These are phyloP conservation scores for Calliphora vomitoria DNA, from an alignment of 2,888 invertebrate species.

Conservation along the genomic window DNA sequence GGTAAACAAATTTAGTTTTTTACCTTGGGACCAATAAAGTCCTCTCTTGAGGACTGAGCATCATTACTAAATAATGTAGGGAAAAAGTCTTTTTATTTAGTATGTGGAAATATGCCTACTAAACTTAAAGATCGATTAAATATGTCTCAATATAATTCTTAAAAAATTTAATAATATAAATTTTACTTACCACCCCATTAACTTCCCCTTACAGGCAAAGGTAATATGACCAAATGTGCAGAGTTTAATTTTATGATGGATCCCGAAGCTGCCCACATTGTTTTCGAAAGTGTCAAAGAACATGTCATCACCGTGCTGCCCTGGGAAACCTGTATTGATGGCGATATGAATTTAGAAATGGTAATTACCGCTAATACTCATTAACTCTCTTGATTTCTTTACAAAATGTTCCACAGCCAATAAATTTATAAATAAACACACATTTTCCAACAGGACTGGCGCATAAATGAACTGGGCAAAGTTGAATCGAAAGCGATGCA, in stretches of 20 bases:
- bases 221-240: slow-evolving; percentile 87
- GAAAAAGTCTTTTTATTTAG: too few species aligned
- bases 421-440: background rate
- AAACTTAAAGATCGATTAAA: too few species aligned
- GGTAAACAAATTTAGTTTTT: too few species aligned
- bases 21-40: too few species aligned
- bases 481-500: slow-evolving; percentile 81
- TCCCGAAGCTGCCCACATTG: slow-evolving; percentile 90
- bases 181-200: too few species aligned
- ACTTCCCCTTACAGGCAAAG: slow-evolving; percentile 81
- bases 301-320: slow-evolving; percentile 87
- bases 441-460: slow-evolving; percentile 85
- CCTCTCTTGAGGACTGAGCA: too few species aligned
- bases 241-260: slow-evolving; percentile 92
- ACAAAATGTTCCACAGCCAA: background rate
- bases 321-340: slow-evolving; percentile 87
- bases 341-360: slow-evolving; percentile 77
- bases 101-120: too few species aligned
- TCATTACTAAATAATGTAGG: too few species aligned
- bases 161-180: too few species aligned
- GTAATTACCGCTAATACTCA: slow-evolving; percentile 68
- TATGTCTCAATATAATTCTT: too few species aligned
- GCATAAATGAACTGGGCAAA: slow-evolving; percentile 81
- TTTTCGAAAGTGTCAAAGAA: slow-evolving; percentile 85
- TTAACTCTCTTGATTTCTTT: background rate